phyloP scores from a whole-genome alignment of 2,113 vertebrate species.

The Lucifuga dentata region DNA sequence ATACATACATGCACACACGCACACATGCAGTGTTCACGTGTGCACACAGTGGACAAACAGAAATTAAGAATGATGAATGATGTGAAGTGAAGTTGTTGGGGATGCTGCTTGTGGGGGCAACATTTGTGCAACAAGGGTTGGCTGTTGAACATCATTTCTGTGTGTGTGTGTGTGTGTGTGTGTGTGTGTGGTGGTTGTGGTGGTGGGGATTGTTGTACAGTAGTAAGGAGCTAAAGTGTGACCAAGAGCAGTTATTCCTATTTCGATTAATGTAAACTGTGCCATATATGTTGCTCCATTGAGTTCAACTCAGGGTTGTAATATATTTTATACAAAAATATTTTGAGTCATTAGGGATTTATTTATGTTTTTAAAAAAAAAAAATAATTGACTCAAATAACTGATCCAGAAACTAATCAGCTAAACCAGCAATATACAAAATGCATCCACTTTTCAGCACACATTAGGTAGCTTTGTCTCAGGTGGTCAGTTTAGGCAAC shows the following conservation, averaged over 20 bases:
- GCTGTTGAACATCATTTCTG: conserved; percentile 54
- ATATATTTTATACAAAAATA: not conserved
- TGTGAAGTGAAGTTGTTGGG: conserved; percentile 43
- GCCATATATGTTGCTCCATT: conserved; percentile 8
- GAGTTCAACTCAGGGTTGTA: conserved; percentile 13
- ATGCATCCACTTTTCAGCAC: conserved; percentile 17
- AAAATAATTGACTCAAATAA: not conserved
- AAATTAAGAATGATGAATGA: conserved; percentile 50
- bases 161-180: conserved; percentile 13
- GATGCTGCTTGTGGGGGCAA: conserved; percentile 37
- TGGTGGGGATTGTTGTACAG: conserved; percentile 23
- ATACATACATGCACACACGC: not conserved
- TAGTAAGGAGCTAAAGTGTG: conserved; percentile 25
- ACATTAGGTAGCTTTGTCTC: conserved; percentile 34
- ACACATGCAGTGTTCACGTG: conserved; percentile 46
- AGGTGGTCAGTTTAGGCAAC: conserved; percentile 19
- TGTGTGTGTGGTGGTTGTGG: conserved; percentile 4
- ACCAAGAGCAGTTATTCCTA: conserved; percentile 35
- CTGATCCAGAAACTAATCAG: not conserved
- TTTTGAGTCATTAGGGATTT: conserved; percentile 5
- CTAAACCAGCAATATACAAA: not conserved
- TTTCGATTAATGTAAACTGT: conserved; percentile 33
- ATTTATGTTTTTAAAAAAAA: no score
- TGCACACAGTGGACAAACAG: conserved; percentile 38
- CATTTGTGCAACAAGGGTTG: conserved; percentile 31